Percentiles rank a stretch among this genome's conserved stretches.
These are phyloP conservation scores for Galerucella nymphaeae DNA, from an alignment of 2,888 invertebrate species.

Conservation along the genomic window DNA sequence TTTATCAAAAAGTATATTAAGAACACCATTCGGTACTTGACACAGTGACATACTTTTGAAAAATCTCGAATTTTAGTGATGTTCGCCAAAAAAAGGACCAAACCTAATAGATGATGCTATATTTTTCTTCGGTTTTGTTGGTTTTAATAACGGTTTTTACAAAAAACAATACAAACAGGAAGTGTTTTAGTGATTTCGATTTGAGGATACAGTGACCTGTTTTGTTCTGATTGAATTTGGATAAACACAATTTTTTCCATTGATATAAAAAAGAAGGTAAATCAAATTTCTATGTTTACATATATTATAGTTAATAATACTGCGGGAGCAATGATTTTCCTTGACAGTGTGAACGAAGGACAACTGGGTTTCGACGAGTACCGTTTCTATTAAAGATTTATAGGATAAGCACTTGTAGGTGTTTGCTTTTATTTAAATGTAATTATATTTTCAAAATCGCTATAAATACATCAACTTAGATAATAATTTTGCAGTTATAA, in stretches of 20 bases:
- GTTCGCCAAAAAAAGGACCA: slow-evolving; percentile 54
- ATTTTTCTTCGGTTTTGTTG: slow-evolving; percentile 18
- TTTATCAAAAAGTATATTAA: slow-evolving; percentile 34
- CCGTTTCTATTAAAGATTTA: slow-evolving; percentile 17
- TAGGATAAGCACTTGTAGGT: slow-evolving; percentile 3
- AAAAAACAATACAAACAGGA: slow-evolving; percentile 32
- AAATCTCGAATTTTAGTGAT: slow-evolving; percentile 48
- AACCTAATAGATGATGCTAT: slow-evolving; percentile 54
- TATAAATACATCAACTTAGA: no score
- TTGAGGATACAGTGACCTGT: slow-evolving; percentile 60
- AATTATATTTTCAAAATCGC: no score
- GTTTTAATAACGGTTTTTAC: slow-evolving; percentile 21
- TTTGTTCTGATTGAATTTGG: slow-evolving; percentile 40
- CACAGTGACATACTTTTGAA: slow-evolving; percentile 58
- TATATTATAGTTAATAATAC: neutral
- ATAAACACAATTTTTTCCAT: slow-evolving; percentile 40
- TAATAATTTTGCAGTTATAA: no score
- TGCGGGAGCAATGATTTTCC: slow-evolving; percentile 54
- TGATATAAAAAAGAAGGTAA: slow-evolving; percentile 45
- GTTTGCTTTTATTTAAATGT: slow-evolving; percentile 10
- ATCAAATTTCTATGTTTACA: slow-evolving; percentile 37
- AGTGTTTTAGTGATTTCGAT: slow-evolving; percentile 40
- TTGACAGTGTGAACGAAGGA: slow-evolving; percentile 57
- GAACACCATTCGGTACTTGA: slow-evolving; percentile 44
- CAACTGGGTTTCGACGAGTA: slow-evolving; percentile 41